Percentiles rank a stretch among this genome's conserved stretches.
Conservation (phyloP, 2,113 vertebrate species). For the Chaetodon trifascialis region DNA sequence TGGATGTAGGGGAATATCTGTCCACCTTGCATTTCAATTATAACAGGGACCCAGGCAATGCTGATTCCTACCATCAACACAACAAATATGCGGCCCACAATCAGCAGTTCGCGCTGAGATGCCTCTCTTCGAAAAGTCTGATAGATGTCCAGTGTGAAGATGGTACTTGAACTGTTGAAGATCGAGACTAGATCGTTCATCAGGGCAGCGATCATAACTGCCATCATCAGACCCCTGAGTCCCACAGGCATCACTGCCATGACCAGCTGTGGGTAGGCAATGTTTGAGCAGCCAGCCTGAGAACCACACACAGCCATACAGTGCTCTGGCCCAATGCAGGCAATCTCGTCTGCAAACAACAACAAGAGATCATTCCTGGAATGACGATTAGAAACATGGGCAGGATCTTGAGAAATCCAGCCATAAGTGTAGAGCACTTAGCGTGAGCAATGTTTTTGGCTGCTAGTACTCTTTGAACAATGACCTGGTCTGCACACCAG, state of each 20-base stretch:
- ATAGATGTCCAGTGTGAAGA: conserved; percentile 98
- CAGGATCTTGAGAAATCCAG: conserved; percentile 94
- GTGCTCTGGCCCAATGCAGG: conserved; percentile 97
- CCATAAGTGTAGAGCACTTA: conserved; percentile 97
- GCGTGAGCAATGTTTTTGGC: conserved; percentile 97
- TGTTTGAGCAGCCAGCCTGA: conserved; percentile 96
- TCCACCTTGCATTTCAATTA: conserved; percentile 98
- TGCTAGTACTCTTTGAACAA: conserved; percentile 96
- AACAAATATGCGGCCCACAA: conserved; percentile 94
- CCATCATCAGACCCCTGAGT: conserved; percentile 98
- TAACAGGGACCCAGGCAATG: conserved; percentile 98
- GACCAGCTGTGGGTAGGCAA: conserved; percentile 96
- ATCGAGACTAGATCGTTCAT: conserved; percentile 99
- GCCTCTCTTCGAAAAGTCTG: conserved; percentile 88
- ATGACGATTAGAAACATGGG: conserved; percentile 99
- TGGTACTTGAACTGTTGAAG: conserved; percentile 98
- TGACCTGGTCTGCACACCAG: conserved; percentile 99
- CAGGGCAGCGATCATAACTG: conserved; percentile 97
- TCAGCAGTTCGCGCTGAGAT: conserved; percentile 91
- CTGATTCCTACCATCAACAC: conserved; percentile 95
- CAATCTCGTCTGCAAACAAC: conserved; percentile 92
- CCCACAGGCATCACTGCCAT: conserved; percentile 96
- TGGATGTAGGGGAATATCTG: conserved; percentile 99
- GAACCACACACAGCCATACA: conserved; percentile 97
- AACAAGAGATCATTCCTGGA: conserved; percentile 98